A percentile compares a stretch with the other conserved stretches of the same genome.
Conservation (phyloP, 2,113 vertebrate species). For the Sardina pilchardus region DNA sequence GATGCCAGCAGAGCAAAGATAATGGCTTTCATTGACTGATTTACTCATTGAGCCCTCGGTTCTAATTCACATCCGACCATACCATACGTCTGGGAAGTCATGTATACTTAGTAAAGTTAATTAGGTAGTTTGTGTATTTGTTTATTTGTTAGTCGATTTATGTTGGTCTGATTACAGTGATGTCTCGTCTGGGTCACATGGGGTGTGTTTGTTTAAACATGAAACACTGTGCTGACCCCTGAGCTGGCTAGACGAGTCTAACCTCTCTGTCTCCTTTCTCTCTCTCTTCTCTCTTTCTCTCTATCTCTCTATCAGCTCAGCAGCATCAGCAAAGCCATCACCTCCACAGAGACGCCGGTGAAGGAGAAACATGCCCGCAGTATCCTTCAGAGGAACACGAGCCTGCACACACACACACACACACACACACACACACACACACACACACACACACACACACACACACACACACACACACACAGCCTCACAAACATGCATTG, state of each 20-base stretch:
- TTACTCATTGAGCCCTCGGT: background rate
- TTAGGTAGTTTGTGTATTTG: background rate
- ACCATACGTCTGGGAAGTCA: background rate
- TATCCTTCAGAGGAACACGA: conserved; percentile 79
- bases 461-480: background rate
- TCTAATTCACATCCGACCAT: background rate
- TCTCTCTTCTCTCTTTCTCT: background rate
- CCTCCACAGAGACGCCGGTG: conserved; percentile 84
- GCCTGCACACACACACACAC: background rate
- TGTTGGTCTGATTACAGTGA: background rate
- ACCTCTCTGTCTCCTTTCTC: background rate
- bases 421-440: background rate
- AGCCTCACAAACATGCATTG: background rate
- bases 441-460: background rate
- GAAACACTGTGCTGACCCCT: background rate
- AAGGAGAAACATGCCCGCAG: conserved; percentile 96
- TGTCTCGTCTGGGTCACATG: background rate
- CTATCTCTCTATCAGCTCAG: conserved; percentile 72
- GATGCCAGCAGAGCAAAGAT: background rate
- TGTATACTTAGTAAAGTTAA: background rate
- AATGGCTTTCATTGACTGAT: background rate
- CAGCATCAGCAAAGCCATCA: conserved; percentile 99
- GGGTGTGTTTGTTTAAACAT: conserved; percentile 4
- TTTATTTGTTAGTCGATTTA: background rate
- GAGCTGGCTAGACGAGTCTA: background rate